phyloP scores from a whole-genome alignment of 2,888 invertebrate genomes.

The Molanna angustata region DNA sequence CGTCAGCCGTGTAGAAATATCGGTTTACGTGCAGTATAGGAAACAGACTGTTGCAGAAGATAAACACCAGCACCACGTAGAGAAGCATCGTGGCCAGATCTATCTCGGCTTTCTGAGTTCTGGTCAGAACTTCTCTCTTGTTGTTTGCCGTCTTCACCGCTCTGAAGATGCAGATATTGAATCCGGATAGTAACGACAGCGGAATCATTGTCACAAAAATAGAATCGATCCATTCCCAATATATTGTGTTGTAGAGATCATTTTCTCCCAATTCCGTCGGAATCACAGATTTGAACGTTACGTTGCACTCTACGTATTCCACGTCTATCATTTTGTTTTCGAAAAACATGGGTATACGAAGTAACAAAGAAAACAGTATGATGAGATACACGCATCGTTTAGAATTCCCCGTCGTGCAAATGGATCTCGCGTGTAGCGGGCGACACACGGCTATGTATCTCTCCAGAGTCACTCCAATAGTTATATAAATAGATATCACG shows the following conservation, averaged over 20 bases:
- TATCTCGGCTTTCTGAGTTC: background rate
- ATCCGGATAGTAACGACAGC: background rate
- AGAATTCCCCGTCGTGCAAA: background rate
- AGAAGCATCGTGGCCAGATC: conserved; percentile 7
- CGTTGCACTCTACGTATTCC: background rate
- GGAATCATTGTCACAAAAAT: conserved; percentile 2
- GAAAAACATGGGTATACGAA: background rate
- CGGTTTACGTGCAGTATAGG: conserved; percentile 1
- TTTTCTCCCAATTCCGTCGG: background rate
- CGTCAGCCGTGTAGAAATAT: background rate
- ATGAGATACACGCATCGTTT: background rate
- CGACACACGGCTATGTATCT: conserved; percentile 1
- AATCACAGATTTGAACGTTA: background rate
- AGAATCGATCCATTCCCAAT: conserved; percentile 6
- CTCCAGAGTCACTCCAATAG: conserved; percentile 1
- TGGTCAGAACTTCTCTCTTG: background rate
- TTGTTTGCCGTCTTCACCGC: conserved; percentile 5
- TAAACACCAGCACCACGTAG: background rate
- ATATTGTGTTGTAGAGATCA: background rate
- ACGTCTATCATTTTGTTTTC: background rate
- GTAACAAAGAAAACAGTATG: background rate
- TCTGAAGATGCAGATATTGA: conserved; percentile 5
- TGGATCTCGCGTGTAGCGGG: background rate
- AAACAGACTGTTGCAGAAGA: background rate
- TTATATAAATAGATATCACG: conserved; percentile 1